phyloP scores from a whole-genome alignment of 2,113 vertebrate genomes.

The Porphyrio hochstetteri region DNA sequence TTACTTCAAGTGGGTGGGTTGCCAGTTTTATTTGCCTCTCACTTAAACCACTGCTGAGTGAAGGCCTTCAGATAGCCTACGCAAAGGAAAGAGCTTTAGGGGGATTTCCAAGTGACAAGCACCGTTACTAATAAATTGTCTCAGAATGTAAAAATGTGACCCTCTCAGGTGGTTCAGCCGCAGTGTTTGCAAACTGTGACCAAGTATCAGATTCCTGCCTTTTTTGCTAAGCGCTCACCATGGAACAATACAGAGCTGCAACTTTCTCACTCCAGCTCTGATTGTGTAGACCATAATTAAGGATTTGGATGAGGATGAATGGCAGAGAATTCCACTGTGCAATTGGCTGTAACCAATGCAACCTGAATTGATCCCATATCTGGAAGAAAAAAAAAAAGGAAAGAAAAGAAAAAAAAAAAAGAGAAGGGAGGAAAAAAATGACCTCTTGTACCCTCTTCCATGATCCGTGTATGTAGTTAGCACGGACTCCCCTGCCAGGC shows the following conservation, averaged over 20 bases:
- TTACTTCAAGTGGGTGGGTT: neutral
- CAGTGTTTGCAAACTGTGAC: slow-evolving; percentile 86
- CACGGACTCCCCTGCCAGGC: slow-evolving; percentile 42
- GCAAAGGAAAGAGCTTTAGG: slow-evolving; percentile 19
- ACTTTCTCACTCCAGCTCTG: slow-evolving; percentile 36
- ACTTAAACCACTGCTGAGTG: slow-evolving; percentile 12
- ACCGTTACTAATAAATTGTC: slow-evolving; percentile 69
- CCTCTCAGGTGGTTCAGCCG: slow-evolving; percentile 70
- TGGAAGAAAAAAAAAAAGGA: neutral
- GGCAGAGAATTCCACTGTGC: slow-evolving; percentile 55
- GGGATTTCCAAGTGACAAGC: slow-evolving; percentile 68
- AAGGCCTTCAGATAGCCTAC: slow-evolving; percentile 6
- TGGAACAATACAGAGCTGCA: slow-evolving; percentile 57
- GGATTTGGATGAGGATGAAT: slow-evolving; percentile 59
- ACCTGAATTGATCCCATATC: slow-evolving; percentile 51
- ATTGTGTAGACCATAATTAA: slow-evolving; percentile 55
- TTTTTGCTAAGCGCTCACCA: slow-evolving; percentile 61
- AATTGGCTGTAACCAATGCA: slow-evolving; percentile 65
- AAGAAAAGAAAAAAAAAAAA: neutral
- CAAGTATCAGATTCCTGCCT: slow-evolving; percentile 75
- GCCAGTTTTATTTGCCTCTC: slow-evolving; percentile 17
- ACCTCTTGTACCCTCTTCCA: slow-evolving; percentile 35
- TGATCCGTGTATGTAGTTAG: slow-evolving; percentile 65
- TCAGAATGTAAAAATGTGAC: slow-evolving; percentile 74
- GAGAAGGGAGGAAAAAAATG: neutral